A percentile compares a stretch with the other conserved stretches of the same genome.
Conservation (phyloP, 1,140 invertebrate species). For the Spodoptera litura region DNA sequence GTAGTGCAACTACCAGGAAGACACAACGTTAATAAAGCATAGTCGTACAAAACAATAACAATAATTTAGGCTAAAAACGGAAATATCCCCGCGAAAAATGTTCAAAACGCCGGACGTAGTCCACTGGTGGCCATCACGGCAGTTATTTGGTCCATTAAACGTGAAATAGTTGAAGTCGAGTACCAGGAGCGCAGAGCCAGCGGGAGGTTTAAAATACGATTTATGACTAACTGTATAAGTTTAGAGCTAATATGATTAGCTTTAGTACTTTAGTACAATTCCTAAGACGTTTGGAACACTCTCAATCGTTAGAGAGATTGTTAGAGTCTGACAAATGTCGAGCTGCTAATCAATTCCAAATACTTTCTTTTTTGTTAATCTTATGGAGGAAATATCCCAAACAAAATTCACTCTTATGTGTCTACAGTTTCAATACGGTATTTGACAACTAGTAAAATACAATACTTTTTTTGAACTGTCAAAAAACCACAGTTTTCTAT, state of each 20-base stretch:
- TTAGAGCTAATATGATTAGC: conserved; percentile 34
- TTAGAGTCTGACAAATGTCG: too few relatives aligned
- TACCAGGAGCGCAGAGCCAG: conserved; percentile 61
- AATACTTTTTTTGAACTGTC: too few relatives aligned
- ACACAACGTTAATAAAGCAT: conserved; percentile 37
- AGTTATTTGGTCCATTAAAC: conserved; percentile 79
- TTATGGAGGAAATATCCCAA: not conserved
- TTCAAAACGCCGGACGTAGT: conserved; percentile 66
- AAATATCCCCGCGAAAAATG: conserved; percentile 77
- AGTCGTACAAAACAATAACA: conserved; percentile 67
- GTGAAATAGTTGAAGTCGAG: conserved; percentile 72
- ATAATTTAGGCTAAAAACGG: conserved; percentile 73
- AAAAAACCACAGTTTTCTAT: too few relatives aligned
- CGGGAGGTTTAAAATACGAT: conserved; percentile 73
- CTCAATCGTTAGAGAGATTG: not conserved
- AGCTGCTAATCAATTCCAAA: not conserved
- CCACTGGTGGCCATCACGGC: conserved; percentile 59
- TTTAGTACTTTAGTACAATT: not conserved
- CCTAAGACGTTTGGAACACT: not conserved
- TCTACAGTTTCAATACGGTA: too few relatives aligned
- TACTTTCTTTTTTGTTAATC: not conserved
- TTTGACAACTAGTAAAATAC: too few relatives aligned
- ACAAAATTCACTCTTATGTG: not conserved
- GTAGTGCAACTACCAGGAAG: conserved; percentile 34
- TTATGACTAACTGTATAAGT: conserved; percentile 54